Conservation (phyloP, 2,113 vertebrate species). For the Lophochroa leadbeateri region DNA sequence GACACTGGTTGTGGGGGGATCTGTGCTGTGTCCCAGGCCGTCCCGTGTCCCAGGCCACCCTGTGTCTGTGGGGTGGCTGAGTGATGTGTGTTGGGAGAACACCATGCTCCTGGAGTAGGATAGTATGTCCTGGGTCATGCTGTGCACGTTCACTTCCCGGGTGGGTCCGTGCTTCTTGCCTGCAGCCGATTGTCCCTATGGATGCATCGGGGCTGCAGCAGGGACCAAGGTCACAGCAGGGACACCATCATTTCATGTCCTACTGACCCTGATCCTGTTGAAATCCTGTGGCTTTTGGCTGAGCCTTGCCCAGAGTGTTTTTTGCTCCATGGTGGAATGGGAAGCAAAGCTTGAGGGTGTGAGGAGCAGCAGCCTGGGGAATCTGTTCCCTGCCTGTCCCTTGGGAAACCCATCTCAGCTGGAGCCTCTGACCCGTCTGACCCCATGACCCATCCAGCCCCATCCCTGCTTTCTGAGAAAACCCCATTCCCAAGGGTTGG, state of each 20-base stretch:
- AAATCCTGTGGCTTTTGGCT: not conserved
- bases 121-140: not conserved
- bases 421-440: not conserved
- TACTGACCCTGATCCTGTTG: not conserved
- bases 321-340: not conserved
- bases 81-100: fast-evolving
- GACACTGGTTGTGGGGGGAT: too few relatives aligned
- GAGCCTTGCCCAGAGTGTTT: not conserved
- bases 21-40: not conserved
- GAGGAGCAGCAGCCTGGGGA: not conserved
- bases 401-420: not conserved
- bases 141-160: fast-evolving
- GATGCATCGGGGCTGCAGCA: fast-evolving
- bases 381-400: not conserved
- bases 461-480: slow-evolving; percentile 32
- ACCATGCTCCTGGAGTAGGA: not conserved
- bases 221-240: not conserved
- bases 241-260: fast-evolving
- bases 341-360: not conserved
- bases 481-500: not conserved
- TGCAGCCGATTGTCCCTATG: fast-evolving
- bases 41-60: fast-evolving
- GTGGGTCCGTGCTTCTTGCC: not conserved
- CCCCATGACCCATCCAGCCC: not conserved
- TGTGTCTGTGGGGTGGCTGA: too few relatives aligned